Evolutionary conservation across 2,888 invertebrate genomes (phyloP), one percentile per base, ranked within the genome.

Genomic region (Catocala fraxini): DNA sequence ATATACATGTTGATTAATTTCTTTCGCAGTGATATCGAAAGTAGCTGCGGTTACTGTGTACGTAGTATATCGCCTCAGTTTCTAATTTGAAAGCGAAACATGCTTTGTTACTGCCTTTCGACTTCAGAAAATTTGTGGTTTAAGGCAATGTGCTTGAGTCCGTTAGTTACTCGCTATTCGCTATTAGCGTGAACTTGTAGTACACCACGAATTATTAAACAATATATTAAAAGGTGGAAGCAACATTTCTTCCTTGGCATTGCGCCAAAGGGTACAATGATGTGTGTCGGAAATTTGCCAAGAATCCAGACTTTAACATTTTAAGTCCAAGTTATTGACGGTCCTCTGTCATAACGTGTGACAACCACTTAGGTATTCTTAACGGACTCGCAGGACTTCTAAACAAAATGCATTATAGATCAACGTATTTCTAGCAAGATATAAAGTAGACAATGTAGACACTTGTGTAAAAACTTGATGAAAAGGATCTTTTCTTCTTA

Each of bases 141-240:
- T 25, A 25, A 3, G 25, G 25, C 25, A 25, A 25, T 25, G 25
- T 25, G 25, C 25, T 25, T 25, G 4, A 25, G 25, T 25, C 25
- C 35, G 35, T 39, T 6, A 54, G 6, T 70, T 56, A 46, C 52
- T 43, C 46, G 55, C 54, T 6, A 60, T 15, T 35, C 53, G 55
- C 42, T 60, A 59, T 34, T 59, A 59, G 51, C 57, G 46, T 54
- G 43, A 54, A 56, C 57, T 47, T 45, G 12, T 35, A 42, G 47
- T 25, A 49, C 51, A 52, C 9, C 46, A 61, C 25, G 7, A 66
- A 57, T 62, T 61, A 60, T 46, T 45, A 60, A 71, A 71, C 56
- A 54, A 68, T 68, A 70, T 68, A 65, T 65, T 74, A 73, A 79
- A 83, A 83, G 83, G 81, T 79, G 75, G 86, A 83, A 85, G 81